Evolutionary conservation across 2,113 vertebrate species (phyloP).

Genomic region (Pterocles gutturalis): DNA sequence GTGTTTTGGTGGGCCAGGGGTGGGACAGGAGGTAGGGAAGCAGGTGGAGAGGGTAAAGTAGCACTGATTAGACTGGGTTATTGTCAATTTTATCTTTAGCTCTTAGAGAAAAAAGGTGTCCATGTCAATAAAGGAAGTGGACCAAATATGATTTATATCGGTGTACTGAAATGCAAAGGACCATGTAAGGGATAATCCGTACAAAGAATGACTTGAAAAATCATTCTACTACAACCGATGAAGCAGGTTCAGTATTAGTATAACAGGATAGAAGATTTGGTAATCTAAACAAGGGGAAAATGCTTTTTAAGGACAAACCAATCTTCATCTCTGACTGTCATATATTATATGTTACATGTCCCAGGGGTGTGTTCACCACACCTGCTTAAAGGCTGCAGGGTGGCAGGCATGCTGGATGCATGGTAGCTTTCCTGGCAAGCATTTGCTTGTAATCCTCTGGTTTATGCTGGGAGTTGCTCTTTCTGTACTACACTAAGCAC

Average conservation of each 20-base stretch:
- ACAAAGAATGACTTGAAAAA: not conserved
- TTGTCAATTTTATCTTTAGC: not conserved
- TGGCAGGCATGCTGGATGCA: accelerated
- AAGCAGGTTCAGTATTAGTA: not conserved
- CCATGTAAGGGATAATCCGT: not conserved
- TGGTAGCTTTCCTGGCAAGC: not conserved
- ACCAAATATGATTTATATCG: not conserved
- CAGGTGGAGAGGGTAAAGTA: not conserved
- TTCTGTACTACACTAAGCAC: not conserved
- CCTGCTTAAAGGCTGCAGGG: not conserved
- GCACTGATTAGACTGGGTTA: not conserved
- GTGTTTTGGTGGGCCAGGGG: not conserved
- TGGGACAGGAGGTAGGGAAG: not conserved
- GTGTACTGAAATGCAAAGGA: not conserved
- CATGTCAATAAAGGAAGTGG: not conserved
- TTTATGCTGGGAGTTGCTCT: not conserved
- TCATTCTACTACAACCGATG: not conserved
- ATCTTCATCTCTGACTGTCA: not conserved
- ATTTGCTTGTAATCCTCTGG: not conserved
- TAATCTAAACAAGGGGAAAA: not conserved
- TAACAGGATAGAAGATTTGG: not conserved
- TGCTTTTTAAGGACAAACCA: not conserved
- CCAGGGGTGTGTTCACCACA: not conserved
- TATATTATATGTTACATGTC: not conserved
- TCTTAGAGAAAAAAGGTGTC: not conserved